phyloP scores from a whole-genome alignment of 2,888 invertebrate genomes.

The Bembecia ichneumoniformis region DNA sequence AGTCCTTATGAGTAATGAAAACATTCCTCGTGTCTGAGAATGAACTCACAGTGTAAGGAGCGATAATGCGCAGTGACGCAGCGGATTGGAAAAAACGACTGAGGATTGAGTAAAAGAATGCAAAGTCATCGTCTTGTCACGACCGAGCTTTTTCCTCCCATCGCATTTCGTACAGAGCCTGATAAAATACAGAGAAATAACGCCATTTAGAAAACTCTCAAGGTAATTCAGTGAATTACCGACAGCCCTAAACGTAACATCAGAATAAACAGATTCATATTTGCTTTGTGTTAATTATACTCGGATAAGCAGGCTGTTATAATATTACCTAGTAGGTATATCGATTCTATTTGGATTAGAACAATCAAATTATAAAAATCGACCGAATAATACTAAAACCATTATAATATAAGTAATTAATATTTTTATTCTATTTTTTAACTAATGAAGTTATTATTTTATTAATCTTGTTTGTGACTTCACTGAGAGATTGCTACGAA shows the following conservation, averaged over 20 bases:
- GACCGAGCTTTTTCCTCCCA: slow-evolving; percentile 1
- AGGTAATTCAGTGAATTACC: slow-evolving; percentile 2
- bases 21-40: slow-evolving; percentile 1
- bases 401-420: no score
- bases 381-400: no score
- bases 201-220: slow-evolving; percentile 2
- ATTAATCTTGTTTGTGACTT: no score
- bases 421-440: no score
- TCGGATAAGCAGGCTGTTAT: no score
- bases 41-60: background rate
- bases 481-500: no score
- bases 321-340: no score
- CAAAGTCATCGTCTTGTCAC: slow-evolving; percentile 6
- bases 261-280: no score
- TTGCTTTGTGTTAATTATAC: no score
- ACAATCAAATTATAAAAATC: no score
- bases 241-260: slow-evolving; percentile 5
- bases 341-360: no score
- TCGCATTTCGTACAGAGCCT: background rate
- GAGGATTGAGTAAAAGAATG: slow-evolving; percentile 1
- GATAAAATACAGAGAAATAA: slow-evolving; percentile 2
- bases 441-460: no score
- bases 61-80: slow-evolving; percentile 10
- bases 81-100: slow-evolving; percentile 3
- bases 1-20: background rate